phyloP scores from a whole-genome alignment of 2,888 invertebrate species.

The Ormyrus thymus region DNA sequence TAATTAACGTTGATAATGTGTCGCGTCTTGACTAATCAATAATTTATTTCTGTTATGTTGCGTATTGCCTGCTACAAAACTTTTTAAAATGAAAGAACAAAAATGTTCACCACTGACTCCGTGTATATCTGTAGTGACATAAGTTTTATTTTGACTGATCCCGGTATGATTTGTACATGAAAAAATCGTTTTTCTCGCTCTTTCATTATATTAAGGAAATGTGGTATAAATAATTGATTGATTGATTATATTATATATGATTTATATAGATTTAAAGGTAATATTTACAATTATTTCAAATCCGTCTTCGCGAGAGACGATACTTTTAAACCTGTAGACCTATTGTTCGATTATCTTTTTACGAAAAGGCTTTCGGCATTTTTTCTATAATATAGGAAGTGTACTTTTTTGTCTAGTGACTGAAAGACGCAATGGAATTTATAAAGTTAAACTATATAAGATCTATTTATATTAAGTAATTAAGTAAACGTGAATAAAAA shows the following conservation, averaged over 20 bases:
- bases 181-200: neutral
- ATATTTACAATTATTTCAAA: neutral
- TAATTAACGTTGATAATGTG: slow-evolving; percentile 48
- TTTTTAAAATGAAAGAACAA: neutral
- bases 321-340: slow-evolving; percentile 3
- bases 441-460: slow-evolving; percentile 43
- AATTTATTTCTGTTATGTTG: slow-evolving; percentile 48
- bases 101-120: slow-evolving; percentile 9
- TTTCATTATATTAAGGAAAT: slow-evolving; percentile 8
- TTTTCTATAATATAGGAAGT: slow-evolving; percentile 32
- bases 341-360: neutral
- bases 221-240: slow-evolving; percentile 2
- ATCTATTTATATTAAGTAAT: slow-evolving; percentile 26
- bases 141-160: slow-evolving; percentile 18
- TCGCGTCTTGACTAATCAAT: slow-evolving; percentile 47
- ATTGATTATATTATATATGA: slow-evolving; percentile 15
- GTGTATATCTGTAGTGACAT: neutral
- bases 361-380: slow-evolving; percentile 34
- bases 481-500: slow-evolving; percentile 52
- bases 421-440: slow-evolving; percentile 40
- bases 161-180: neutral
- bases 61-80: slow-evolving; percentile 22
- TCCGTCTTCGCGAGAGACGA: slow-evolving; percentile 1
- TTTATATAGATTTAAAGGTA: slow-evolving; percentile 13
- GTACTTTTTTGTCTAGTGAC: slow-evolving; percentile 1